phyloP scores from a whole-genome alignment of 2,888 invertebrate genomes.

The Epinotia ramella region DNA sequence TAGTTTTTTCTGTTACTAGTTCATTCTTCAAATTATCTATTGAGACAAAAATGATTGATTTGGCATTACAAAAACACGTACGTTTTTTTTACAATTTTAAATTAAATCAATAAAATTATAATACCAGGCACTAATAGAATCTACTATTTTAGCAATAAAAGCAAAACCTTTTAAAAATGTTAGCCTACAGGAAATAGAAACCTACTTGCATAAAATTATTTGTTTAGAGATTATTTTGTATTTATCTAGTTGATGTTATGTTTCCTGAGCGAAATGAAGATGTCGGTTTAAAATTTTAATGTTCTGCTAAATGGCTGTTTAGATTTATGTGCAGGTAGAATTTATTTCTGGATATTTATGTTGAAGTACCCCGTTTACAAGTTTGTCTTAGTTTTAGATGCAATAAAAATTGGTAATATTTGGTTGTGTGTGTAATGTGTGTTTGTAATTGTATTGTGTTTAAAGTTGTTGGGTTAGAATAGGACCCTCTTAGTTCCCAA shows the following conservation, averaged over 20 bases:
- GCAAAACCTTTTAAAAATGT: not conserved
- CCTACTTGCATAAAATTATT: not conserved
- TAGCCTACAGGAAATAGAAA: not conserved
- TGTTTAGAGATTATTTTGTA: not conserved
- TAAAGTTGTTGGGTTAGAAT: no score
- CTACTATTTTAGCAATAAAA: not conserved
- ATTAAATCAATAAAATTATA: not conserved
- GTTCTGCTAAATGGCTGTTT: not conserved
- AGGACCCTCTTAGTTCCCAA: no score
- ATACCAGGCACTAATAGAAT: not conserved
- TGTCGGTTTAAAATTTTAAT: constrained; percentile 18
- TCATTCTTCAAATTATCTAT: no score
- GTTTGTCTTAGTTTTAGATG: no score
- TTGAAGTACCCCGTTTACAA: no score
- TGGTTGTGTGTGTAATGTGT: no score
- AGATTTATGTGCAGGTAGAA: constrained; percentile 16
- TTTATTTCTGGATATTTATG: constrained; percentile 12
- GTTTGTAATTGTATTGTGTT: no score
- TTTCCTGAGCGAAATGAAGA: constrained; percentile 15
- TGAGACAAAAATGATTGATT: no score
- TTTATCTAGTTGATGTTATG: not conserved
- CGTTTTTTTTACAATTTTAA: not conserved
- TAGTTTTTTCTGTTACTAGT: no score
- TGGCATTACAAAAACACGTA: not conserved
- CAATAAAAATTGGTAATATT: no score